These are phyloP conservation scores for Ficedula albicollis DNA, from an alignment of 2,797 vertebrate genomes.

Conservation along the genomic window DNA sequence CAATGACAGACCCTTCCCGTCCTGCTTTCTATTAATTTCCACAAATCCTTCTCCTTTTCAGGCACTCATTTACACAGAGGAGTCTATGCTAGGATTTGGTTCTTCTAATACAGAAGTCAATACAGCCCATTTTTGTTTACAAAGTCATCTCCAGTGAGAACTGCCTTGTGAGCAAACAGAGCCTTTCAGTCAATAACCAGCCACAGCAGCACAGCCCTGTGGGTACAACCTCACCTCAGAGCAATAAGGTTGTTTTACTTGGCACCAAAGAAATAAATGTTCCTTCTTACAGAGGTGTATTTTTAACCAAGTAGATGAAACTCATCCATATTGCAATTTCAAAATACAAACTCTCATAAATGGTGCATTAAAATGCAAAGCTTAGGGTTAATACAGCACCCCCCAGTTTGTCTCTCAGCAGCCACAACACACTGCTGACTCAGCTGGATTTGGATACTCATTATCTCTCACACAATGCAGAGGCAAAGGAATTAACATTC, in stretches of 20 bases:
- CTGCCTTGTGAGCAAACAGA: background rate
- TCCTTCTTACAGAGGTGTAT: background rate
- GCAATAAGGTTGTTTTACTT: rapidly evolving
- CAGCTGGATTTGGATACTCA: background rate
- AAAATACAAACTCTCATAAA: background rate
- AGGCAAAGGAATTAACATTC: background rate
- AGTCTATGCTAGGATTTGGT: background rate
- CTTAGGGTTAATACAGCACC: background rate
- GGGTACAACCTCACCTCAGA: background rate
- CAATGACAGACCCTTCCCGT: background rate
- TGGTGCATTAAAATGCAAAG: background rate
- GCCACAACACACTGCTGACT: background rate
- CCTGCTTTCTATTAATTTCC: background rate
- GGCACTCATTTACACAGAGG: background rate
- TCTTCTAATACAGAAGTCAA: background rate
- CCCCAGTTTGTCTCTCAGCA: background rate
- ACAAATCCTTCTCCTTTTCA: background rate
- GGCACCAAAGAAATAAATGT: background rate
- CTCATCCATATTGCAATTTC: rapidly evolving
- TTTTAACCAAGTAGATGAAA: background rate
- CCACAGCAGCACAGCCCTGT: background rate
- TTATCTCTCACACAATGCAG: background rate
- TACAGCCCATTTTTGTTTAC: background rate
- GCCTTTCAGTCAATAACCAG: background rate
- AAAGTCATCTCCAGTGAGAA: background rate